Evolutionary conservation across 2,797 vertebrate species (phyloP).

Genomic region (Pteropus rufus): DNA sequence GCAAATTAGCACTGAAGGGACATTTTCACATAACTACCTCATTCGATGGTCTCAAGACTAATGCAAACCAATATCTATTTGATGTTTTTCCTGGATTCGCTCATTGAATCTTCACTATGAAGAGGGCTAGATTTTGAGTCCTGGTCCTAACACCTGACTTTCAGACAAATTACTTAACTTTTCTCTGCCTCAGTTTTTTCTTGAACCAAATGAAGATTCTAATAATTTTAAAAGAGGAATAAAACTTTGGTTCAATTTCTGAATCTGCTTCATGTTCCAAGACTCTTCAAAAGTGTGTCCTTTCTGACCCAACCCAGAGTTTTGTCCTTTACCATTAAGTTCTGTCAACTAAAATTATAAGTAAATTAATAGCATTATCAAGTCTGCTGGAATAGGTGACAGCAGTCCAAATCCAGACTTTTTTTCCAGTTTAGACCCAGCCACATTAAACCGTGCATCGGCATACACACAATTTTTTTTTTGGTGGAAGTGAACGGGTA

Average conservation of each 20-base stretch:
- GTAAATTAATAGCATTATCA: neutral
- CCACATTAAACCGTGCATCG: neutral
- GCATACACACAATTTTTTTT: neutral
- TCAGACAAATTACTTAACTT: neutral
- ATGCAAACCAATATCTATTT: fast-evolving
- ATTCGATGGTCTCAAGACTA: neutral
- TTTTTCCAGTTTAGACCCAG: neutral
- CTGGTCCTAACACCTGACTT: neutral
- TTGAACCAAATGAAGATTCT: neutral
- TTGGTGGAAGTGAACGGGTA: neutral
- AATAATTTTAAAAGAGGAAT: neutral
- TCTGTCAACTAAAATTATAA: neutral
- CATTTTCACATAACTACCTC: neutral
- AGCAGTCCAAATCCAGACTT: neutral
- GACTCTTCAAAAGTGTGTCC: neutral
- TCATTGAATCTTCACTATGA: neutral
- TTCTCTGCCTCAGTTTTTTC: neutral
- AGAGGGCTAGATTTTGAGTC: neutral
- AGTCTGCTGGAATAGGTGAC: neutral
- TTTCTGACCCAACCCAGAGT: neutral
- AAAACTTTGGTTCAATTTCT: neutral
- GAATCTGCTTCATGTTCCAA: neutral
- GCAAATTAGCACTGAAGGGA: neutral
- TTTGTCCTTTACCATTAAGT: neutral
- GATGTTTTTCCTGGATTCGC: neutral